phyloP scores from a whole-genome alignment of 2,888 invertebrate species.

The Plutella xylostella region DNA sequence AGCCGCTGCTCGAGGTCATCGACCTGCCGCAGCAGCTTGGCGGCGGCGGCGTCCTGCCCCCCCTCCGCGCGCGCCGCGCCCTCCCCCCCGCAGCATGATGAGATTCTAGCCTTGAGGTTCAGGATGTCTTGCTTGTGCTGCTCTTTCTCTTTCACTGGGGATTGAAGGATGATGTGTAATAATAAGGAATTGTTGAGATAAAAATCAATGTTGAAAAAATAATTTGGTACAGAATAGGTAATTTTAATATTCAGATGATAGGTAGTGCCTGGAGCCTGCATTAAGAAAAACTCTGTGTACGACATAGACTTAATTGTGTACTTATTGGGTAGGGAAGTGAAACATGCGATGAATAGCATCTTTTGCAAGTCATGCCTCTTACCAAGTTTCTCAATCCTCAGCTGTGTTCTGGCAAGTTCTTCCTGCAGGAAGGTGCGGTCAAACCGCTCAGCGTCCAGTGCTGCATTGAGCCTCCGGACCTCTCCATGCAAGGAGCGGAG shows the following conservation, averaged over 20 bases:
- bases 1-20: conserved; percentile 64
- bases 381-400: conserved; percentile 66
- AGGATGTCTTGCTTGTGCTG: conserved; percentile 47
- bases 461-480: conserved; percentile 65
- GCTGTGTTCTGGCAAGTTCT: conserved; percentile 64
- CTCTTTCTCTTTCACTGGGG: conserved; percentile 52
- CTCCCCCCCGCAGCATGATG: conserved; percentile 41
- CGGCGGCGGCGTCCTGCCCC: conserved; percentile 23
- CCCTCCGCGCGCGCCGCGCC: conserved; percentile 23
- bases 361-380: conserved; percentile 21
- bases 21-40: conserved; percentile 52
- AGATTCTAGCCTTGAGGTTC: conserved; percentile 46
- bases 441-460: conserved; percentile 72
- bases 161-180: too few relatives aligned
- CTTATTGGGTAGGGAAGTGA: too few relatives aligned
- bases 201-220: too few relatives aligned
- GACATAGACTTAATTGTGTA: too few relatives aligned
- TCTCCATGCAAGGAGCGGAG: conserved; percentile 50
- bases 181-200: too few relatives aligned
- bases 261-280: too few relatives aligned
- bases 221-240: too few relatives aligned
- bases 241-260: too few relatives aligned
- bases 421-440: conserved; percentile 73
- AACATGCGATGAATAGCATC: too few relatives aligned
- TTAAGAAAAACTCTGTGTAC: too few relatives aligned